Percentiles rank a stretch among this genome's conserved stretches.
Conservation (phyloP, 1,140 invertebrate genomes). For the Helicoverpa armigera region DNA sequence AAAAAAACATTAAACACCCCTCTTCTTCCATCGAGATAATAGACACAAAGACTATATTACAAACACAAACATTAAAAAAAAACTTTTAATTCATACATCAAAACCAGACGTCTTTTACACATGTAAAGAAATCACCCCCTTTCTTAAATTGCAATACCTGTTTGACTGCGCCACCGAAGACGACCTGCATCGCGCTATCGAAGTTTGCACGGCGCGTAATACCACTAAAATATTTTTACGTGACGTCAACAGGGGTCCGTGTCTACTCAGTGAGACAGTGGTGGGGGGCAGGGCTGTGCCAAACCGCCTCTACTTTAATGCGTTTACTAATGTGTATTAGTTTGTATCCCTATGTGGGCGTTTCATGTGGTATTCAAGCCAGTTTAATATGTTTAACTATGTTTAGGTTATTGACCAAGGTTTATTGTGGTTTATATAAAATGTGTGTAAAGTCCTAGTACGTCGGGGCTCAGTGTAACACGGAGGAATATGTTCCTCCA, state of each 20-base stretch:
- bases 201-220: neutral
- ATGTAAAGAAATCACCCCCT: neutral
- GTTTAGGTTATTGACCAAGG: conserved; percentile 1
- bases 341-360: neutral
- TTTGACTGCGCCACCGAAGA: neutral
- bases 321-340: neutral
- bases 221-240: neutral
- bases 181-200: conserved; percentile 15
- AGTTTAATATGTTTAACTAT: neutral
- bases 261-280: conserved; percentile 13
- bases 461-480: neutral
- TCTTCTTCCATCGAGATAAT: too few species aligned
- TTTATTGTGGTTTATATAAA: neutral
- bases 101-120: neutral
- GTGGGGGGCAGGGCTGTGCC: neutral
- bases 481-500: neutral
- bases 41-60: too few species aligned
- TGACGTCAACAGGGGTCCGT: neutral
- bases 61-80: neutral
- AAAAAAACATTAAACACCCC: too few species aligned
- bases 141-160: neutral
- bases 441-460: neutral
- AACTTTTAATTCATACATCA: neutral
- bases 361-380: neutral
- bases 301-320: neutral